Percentiles rank a stretch among this genome's conserved stretches.
Conservation (phyloP, 2,113 vertebrate genomes). For the Phycodurus eques region DNA sequence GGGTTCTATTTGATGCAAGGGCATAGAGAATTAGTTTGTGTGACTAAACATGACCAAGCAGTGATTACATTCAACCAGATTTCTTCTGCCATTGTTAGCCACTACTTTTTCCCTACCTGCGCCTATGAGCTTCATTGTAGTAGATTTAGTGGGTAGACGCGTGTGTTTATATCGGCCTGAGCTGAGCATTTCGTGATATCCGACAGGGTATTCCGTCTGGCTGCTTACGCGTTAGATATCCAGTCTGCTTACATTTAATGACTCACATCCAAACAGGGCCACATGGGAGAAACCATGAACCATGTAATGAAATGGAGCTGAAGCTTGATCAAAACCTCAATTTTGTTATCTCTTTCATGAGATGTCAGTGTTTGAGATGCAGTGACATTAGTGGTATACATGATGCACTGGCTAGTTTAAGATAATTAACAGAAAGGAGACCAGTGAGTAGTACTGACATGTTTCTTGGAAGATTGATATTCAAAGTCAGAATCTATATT, state of each 20-base stretch:
- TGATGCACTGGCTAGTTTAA: neutral
- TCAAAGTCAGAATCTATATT: slow-evolving; percentile 11
- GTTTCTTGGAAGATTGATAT: neutral
- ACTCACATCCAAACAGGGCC: neutral
- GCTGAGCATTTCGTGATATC: neutral
- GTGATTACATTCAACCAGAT: neutral
- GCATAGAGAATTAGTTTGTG: neutral
- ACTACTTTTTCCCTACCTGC: neutral
- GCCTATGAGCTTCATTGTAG: neutral
- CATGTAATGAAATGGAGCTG: neutral
- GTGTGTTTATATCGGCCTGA: neutral
- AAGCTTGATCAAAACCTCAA: neutral
- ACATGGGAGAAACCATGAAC: neutral
- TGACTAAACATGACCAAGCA: neutral
- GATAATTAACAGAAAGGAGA: neutral
- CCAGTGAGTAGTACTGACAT: neutral
- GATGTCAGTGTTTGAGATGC: neutral
- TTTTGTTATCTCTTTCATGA: neutral
- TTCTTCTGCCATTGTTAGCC: neutral
- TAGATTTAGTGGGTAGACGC: neutral
- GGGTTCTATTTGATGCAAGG: neutral
- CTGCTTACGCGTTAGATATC: neutral
- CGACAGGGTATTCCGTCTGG: neutral
- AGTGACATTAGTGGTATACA: neutral
- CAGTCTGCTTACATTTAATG: neutral